phyloP scores from a whole-genome alignment of 2,113 vertebrate genomes.

The Malurus elegans region DNA sequence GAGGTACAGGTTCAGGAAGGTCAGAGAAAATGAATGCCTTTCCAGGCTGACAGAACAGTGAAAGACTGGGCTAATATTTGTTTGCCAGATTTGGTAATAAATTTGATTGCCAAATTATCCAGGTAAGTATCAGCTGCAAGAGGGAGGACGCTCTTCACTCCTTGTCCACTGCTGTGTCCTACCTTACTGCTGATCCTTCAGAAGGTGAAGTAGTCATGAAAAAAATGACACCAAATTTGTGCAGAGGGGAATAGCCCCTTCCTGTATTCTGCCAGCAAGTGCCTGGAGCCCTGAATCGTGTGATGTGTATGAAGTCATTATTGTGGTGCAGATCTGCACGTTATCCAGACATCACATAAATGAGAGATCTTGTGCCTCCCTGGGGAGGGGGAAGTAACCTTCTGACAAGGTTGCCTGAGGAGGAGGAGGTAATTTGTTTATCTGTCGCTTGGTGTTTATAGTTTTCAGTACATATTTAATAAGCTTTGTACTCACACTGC shows the following conservation, averaged over 20 bases:
- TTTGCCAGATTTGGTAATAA: not conserved
- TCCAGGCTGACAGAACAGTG: not conserved
- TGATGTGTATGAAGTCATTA: not conserved
- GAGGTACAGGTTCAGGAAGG: not conserved
- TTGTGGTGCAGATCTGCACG: not conserved
- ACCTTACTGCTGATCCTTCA: not conserved
- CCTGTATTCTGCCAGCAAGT: not conserved
- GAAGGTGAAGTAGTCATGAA: not conserved
- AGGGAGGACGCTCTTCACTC: not conserved
- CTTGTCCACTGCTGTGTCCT: not conserved
- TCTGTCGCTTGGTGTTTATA: constrained; percentile 2
- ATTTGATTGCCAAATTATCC: not conserved
- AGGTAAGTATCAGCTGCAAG: not conserved
- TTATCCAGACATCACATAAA: not conserved
- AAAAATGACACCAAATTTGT: not conserved
- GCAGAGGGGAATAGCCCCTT: not conserved
- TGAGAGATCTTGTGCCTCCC: not conserved
- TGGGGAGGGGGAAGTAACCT: not conserved
- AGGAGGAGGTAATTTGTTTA: constrained; percentile 22
- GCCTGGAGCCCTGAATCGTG: not conserved
- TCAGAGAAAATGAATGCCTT: not conserved
- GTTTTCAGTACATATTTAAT: constrained; percentile 8
- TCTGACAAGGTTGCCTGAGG: not conserved
- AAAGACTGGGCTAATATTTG: not conserved
- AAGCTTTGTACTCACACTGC: not conserved